Percentiles rank a stretch among this genome's conserved stretches.
Evolutionary conservation across 2,113 vertebrate genomes (phyloP).

Genomic region (Lutjanus erythropterus): DNA sequence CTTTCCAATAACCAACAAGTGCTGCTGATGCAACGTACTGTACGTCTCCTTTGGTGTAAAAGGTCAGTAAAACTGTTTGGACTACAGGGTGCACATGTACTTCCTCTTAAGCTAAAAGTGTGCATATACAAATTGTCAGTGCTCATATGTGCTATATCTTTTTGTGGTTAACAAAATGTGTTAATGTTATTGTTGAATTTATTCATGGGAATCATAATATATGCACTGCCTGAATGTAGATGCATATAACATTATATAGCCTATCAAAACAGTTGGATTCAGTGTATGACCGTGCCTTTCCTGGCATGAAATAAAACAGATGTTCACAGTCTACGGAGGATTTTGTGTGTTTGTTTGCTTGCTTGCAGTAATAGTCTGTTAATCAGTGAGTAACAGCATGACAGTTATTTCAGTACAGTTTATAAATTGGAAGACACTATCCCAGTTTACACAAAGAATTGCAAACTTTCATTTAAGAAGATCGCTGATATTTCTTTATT

Average conservation of each 20-base stretch:
- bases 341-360: slow-evolving; percentile 32
- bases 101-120: slow-evolving; percentile 76
- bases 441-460: background rate
- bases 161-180: slow-evolving; percentile 79
- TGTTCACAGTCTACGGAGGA: slow-evolving; percentile 54
- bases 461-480: background rate
- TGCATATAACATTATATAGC: slow-evolving; percentile 80
- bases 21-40: slow-evolving; percentile 73
- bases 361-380: background rate
- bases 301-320: slow-evolving; percentile 80
- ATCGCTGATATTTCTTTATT: background rate
- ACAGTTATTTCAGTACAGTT: background rate
- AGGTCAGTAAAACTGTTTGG: slow-evolving; percentile 71
- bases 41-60: slow-evolving; percentile 72
- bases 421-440: background rate
- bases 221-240: slow-evolving; percentile 83
- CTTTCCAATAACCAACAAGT: slow-evolving; percentile 68
- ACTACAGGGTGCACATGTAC: slow-evolving; percentile 77
- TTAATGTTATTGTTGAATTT: slow-evolving; percentile 81
- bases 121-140: slow-evolving; percentile 76
- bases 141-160: slow-evolving; percentile 76
- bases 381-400: background rate
- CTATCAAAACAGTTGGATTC: slow-evolving; percentile 69
- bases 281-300: slow-evolving; percentile 79
- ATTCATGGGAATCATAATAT: slow-evolving; percentile 74